Conservation (phyloP, 2,797 vertebrate species). For the Chrysocyon brachyurus region DNA sequence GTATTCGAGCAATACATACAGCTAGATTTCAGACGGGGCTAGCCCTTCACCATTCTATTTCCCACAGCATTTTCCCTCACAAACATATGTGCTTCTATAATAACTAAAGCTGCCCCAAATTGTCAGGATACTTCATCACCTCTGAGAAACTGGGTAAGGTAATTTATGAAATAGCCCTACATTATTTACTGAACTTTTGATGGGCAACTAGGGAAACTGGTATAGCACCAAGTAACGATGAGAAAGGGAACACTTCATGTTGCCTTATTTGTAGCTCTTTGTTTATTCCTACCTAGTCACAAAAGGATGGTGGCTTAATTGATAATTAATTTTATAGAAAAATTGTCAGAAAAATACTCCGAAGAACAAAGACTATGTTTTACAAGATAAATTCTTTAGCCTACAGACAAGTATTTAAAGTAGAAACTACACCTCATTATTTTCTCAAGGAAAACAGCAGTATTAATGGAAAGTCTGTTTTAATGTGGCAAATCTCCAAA, state of each 20-base stretch:
- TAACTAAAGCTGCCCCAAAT: background rate
- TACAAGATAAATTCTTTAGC: constrained; percentile 4
- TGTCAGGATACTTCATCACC: background rate
- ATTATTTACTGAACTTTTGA: background rate
- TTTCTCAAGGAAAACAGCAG: constrained; percentile 48
- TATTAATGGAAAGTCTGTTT: constrained; percentile 15
- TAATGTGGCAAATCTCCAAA: background rate
- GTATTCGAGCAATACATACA: background rate
- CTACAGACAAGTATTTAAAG: background rate
- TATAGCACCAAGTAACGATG: background rate
- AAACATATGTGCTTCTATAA: background rate
- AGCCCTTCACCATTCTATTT: background rate
- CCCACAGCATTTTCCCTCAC: background rate
- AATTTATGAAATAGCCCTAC: background rate
- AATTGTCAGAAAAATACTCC: background rate
- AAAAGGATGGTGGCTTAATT: background rate
- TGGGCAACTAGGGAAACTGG: background rate
- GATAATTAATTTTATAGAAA: constrained; percentile 10
- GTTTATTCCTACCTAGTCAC: background rate
- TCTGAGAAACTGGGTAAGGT: background rate
- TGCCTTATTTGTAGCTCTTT: background rate
- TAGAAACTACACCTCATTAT: background rate
- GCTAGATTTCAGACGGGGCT: background rate
- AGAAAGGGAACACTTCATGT: background rate
- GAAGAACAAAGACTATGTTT: constrained; percentile 1